These are phyloP conservation scores for Listrodromus nycthemerus DNA, from an alignment of 2,888 invertebrate species.

Conservation along the genomic window DNA sequence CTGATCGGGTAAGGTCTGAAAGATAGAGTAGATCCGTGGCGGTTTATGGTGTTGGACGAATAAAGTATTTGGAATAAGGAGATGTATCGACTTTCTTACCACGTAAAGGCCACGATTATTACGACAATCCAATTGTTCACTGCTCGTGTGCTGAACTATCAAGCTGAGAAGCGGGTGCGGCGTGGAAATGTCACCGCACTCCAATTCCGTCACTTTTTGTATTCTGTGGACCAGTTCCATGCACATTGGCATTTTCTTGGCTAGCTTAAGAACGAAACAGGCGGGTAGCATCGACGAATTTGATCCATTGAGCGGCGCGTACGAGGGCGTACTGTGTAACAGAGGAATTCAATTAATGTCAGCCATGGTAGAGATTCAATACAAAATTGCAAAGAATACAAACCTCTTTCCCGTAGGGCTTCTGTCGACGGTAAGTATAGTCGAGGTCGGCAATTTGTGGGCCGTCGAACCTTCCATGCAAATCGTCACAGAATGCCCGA, in stretches of 20 bases:
- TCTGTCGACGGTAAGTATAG: conserved; percentile 89
- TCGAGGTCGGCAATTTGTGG: conserved; percentile 92
- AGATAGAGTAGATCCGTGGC: conserved; percentile 60
- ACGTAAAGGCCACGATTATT: conserved; percentile 94
- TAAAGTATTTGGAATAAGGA: background rate
- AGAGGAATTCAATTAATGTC: conserved; percentile 72
- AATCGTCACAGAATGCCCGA: conserved; percentile 95
- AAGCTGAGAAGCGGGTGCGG: conserved; percentile 90
- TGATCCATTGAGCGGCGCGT: conserved; percentile 91
- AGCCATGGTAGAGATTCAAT: background rate
- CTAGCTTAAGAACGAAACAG: conserved; percentile 93
- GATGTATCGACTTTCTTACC: conserved; percentile 86
- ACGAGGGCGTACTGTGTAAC: conserved; percentile 89
- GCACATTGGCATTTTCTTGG: conserved; percentile 94
- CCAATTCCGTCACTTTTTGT: conserved; percentile 87
- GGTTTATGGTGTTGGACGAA: background rate
- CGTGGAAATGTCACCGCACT: conserved; percentile 86
- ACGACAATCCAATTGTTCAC: conserved; percentile 90
- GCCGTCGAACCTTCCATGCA: conserved; percentile 94
- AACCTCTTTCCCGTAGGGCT: conserved; percentile 91
- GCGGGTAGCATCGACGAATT: conserved; percentile 97
- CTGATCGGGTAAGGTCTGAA: conserved; percentile 95
- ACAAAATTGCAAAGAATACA: conserved; percentile 16
- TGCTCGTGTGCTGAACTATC: conserved; percentile 92
- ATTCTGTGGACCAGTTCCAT: conserved; percentile 90